Conservation (phyloP, 2,888 invertebrate genomes). For the Limnephilus lunatus region DNA sequence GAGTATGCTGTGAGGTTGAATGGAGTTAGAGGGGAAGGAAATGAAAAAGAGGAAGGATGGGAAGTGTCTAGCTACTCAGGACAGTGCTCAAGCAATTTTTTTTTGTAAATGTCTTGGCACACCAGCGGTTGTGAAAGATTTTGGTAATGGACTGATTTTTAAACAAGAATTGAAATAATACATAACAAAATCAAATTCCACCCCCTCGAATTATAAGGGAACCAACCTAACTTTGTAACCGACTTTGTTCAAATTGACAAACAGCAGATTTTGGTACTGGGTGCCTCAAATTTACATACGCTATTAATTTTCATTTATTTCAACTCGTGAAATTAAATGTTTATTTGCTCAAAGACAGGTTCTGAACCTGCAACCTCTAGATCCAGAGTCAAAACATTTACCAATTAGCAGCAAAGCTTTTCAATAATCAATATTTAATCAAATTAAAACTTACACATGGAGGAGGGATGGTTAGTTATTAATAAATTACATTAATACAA, state of each 20-base stretch:
- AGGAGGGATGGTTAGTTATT: not conserved
- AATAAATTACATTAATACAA: not conserved
- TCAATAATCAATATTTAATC: not conserved
- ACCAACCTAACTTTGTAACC: no score
- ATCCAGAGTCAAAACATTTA: not conserved
- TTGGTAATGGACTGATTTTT: no score
- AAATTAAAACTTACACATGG: not conserved
- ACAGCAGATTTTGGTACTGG: no score
- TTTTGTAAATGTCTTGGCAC: no score
- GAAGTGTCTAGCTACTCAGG: not conserved
- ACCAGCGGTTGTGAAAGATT: no score
- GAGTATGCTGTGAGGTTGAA: not conserved
- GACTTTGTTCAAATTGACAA: no score
- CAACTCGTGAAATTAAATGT: no score
- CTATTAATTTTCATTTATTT: not conserved
- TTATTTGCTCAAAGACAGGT: not conserved
- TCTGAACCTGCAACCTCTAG: not conserved
- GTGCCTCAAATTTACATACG: not conserved
- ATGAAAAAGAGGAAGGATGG: not conserved
- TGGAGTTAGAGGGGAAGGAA: not conserved
- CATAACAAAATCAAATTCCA: no score
- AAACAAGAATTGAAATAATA: no score
- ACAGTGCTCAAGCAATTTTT: not conserved
- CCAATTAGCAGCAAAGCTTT: not conserved
- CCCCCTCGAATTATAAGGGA: no score